Percentiles rank a stretch among this genome's conserved stretches.
These are phyloP conservation scores for Brachypodius melanocephalos DNA, from an alignment of 2,113 vertebrate species.

Conservation along the genomic window DNA sequence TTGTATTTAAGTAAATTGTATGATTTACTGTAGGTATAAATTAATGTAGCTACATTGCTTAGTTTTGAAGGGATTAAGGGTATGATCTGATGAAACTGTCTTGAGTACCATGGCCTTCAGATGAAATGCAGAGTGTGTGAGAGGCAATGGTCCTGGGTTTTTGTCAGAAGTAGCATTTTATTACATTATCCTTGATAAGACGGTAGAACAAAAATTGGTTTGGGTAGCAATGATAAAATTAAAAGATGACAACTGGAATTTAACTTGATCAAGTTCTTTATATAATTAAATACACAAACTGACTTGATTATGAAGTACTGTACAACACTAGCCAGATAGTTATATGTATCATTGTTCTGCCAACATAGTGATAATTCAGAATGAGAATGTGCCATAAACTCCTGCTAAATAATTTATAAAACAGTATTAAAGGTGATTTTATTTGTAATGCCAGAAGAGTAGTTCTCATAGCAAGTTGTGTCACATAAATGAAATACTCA, in stretches of 20 bases:
- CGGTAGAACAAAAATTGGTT: fast-evolving
- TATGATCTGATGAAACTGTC: background rate
- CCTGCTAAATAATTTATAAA: background rate
- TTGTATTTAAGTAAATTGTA: background rate
- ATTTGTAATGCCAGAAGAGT: background rate
- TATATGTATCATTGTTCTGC: background rate
- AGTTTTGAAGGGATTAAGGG: background rate
- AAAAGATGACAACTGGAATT: background rate
- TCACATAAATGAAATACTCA: background rate
- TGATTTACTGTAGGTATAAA: background rate
- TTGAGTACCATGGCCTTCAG: background rate
- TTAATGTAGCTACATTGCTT: background rate
- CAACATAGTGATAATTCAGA: background rate
- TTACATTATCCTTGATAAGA: background rate
- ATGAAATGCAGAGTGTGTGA: background rate
- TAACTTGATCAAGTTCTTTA: background rate
- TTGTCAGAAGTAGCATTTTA: background rate
- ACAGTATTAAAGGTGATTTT: background rate
- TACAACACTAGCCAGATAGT: background rate
- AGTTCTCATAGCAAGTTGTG: background rate
- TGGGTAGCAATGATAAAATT: background rate
- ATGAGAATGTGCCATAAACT: background rate
- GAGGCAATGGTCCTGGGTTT: background rate
- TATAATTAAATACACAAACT: background rate
- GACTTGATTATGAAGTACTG: background rate